These are phyloP conservation scores for Bovichtus variegatus DNA, from an alignment of 2,797 vertebrate species.

Conservation along the genomic window DNA sequence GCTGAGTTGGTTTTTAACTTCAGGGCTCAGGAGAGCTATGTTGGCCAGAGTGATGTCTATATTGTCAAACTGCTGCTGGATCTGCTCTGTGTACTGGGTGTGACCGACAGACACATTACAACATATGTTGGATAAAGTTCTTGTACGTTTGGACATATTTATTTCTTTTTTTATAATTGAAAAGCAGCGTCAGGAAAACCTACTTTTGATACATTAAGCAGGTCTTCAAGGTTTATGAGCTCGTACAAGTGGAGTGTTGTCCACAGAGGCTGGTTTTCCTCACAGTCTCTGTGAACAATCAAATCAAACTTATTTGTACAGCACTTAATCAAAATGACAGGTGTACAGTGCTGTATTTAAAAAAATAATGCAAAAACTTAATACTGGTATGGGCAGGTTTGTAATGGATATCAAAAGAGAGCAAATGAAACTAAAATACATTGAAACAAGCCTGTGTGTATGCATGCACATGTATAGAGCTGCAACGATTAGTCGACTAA, in stretches of 20 bases:
- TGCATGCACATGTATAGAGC: neutral
- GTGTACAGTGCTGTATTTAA: neutral
- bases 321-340: neutral
- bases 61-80: constrained; percentile 76
- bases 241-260: constrained; percentile 80
- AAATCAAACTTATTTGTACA: neutral
- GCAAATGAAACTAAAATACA: neutral
- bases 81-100: constrained; percentile 84
- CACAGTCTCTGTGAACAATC: constrained; percentile 84
- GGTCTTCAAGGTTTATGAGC: constrained; percentile 72
- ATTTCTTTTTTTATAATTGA: neutral
- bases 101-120: neutral
- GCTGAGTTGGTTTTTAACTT: constrained; percentile 62
- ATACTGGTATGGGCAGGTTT: neutral
- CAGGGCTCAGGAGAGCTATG: constrained; percentile 79
- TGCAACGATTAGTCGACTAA: too few species aligned
- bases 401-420: neutral
- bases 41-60: constrained; percentile 76
- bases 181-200: constrained; percentile 25
- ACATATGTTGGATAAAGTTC: neutral
- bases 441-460: neutral
- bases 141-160: neutral
- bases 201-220: constrained; percentile 88
- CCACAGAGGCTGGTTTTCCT: constrained; percentile 85
- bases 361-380: too few species aligned